Evolutionary conservation across 2,797 vertebrate genomes (phyloP).

Genomic region (Phyllotis vaccarum): DNA sequence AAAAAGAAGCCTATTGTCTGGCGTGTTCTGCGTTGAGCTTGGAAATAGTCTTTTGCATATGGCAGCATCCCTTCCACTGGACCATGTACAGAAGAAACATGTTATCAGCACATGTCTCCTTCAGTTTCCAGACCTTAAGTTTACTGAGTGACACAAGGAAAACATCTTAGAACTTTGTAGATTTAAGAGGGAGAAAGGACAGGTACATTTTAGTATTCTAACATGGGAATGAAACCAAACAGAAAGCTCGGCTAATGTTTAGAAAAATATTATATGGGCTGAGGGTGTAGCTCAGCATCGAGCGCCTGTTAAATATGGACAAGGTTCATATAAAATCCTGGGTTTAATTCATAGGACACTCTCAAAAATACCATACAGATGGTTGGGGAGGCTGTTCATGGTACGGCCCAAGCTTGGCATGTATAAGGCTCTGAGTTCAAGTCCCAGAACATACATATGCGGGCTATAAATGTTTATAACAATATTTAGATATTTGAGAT

Average conservation of each 20-base stretch:
- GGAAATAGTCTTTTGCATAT: not conserved
- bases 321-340: not conserved
- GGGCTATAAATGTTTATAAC: not conserved
- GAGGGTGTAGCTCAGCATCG: not conserved
- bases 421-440: not conserved
- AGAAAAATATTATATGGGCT: not conserved
- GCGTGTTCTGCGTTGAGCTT: rapidly evolving
- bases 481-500: not conserved
- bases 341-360: not conserved
- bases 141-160: conserved; percentile 16
- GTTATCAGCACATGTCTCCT: not conserved
- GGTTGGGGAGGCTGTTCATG: not conserved
- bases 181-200: not conserved
- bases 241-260: not conserved
- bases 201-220: not conserved
- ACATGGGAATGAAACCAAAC: not conserved
- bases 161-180: conserved; percentile 2
- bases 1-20: not conserved
- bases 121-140: not conserved
- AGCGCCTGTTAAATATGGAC: not conserved
- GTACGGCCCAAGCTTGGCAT: not conserved
- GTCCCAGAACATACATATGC: not conserved
- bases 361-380: not conserved
- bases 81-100: not conserved
- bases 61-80: not conserved